A percentile compares a stretch with the other conserved stretches of the same genome.
Conservation (phyloP, 2,888 invertebrate species). For the Ichneumon xanthorius region DNA sequence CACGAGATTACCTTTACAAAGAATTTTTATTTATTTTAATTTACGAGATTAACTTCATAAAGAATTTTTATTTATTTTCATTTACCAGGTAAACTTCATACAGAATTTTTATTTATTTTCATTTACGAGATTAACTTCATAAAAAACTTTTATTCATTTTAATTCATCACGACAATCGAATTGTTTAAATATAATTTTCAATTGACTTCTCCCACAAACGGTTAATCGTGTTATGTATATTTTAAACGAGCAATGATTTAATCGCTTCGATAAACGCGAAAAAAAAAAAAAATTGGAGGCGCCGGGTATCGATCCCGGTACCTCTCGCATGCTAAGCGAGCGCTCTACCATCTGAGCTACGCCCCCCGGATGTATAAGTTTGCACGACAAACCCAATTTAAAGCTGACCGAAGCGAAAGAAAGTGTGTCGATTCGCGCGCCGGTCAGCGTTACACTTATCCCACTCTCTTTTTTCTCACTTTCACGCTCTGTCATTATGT, state of each 20-base stretch:
- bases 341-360: constrained; percentile 75
- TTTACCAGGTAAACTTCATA: too few relatives aligned
- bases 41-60: too few relatives aligned
- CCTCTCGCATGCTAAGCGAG: constrained; percentile 75
- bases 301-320: constrained; percentile 75
- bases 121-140: too few relatives aligned
- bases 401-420: neutral
- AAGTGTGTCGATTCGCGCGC: constrained; percentile 30
- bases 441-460: constrained; percentile 44
- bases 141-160: neutral
- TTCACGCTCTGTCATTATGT: constrained; percentile 21
- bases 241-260: neutral
- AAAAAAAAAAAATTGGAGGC: constrained; percentile 68
- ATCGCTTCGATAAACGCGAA: neutral
- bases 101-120: neutral
- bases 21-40: neutral
- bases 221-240: neutral
- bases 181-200: neutral
- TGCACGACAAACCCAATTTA: constrained; percentile 12
- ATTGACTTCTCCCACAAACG: neutral
- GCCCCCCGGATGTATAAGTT: constrained; percentile 51
- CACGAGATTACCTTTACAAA: too few relatives aligned
- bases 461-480: constrained; percentile 11
- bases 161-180: neutral
- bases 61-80: neutral